phyloP scores from a whole-genome alignment of 2,113 vertebrate genomes.

The Chloropsis cyanopogon region DNA sequence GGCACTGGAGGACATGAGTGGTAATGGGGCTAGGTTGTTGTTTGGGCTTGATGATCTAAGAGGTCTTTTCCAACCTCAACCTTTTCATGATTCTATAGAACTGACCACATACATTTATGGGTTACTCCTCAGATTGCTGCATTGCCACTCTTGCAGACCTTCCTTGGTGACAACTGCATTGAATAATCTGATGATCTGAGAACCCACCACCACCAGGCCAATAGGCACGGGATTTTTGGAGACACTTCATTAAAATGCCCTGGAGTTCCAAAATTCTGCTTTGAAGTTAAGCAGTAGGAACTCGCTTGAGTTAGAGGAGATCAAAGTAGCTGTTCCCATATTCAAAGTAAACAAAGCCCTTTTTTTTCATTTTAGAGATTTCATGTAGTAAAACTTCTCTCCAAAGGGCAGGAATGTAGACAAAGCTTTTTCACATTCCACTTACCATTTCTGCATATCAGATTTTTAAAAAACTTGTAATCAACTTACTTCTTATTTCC shows the following conservation, averaged over 20 bases:
- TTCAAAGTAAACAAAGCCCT: constrained; percentile 12
- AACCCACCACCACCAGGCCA: background rate
- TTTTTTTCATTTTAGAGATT: background rate
- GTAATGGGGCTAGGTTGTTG: background rate
- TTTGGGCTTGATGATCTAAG: background rate
- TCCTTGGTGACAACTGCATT: background rate
- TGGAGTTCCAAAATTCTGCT: constrained; percentile 28
- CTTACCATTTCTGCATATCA: background rate
- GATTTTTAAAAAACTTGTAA: background rate
- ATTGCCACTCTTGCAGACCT: background rate
- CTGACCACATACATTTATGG: background rate
- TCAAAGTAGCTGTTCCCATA: constrained; percentile 24
- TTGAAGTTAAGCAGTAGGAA: constrained; percentile 54
- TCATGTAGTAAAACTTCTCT: background rate
- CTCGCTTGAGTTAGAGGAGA: constrained; percentile 26
- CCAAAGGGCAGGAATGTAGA: background rate
- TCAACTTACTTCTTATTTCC: background rate
- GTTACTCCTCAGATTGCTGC: background rate
- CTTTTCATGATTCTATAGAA: background rate
- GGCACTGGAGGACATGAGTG: background rate
- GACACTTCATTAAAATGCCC: constrained; percentile 47
- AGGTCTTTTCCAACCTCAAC: background rate
- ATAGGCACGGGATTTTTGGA: background rate
- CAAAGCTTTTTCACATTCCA: background rate
- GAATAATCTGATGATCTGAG: background rate